phyloP scores from a whole-genome alignment of 2,113 vertebrate genomes.

The Mohoua ochrocephala region DNA sequence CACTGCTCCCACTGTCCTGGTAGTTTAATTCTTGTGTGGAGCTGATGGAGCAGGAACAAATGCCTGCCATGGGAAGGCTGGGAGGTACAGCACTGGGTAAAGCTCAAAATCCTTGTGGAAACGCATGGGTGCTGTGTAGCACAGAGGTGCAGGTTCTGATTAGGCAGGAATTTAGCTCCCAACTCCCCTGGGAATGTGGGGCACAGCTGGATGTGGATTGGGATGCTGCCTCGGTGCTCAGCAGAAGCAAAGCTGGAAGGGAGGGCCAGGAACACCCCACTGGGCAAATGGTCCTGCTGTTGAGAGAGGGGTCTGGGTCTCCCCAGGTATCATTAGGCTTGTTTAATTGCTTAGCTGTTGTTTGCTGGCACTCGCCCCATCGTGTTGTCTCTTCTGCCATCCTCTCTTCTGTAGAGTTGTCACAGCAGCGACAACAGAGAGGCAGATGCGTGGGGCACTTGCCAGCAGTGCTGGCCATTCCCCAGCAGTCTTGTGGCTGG shows the following conservation, averaged over 20 bases:
- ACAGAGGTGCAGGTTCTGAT: background rate
- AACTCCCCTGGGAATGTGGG: background rate
- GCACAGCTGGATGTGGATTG: background rate
- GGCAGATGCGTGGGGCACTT: background rate
- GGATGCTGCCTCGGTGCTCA: accelerated
- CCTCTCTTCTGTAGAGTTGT: background rate
- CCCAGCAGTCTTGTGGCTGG: background rate
- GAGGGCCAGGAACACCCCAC: background rate
- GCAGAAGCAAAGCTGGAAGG: background rate
- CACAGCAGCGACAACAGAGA: accelerated
- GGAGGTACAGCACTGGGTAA: background rate
- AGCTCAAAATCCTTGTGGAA: background rate
- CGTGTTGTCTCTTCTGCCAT: background rate
- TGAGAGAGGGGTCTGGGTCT: background rate
- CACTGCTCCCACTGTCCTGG: background rate
- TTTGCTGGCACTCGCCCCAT: background rate
- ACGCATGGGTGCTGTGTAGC: background rate
- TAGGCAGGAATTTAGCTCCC: background rate
- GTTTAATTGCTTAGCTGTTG: background rate
- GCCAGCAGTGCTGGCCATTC: background rate
- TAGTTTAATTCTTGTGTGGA: background rate
- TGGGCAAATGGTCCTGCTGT: background rate
- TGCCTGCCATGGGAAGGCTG: background rate
- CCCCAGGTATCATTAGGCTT: accelerated
- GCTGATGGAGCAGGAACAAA: background rate